A percentile compares a stretch with the other conserved stretches of the same genome.
phyloP scores from a whole-genome alignment of 2,888 invertebrate species.

The Philereme vetulata region DNA sequence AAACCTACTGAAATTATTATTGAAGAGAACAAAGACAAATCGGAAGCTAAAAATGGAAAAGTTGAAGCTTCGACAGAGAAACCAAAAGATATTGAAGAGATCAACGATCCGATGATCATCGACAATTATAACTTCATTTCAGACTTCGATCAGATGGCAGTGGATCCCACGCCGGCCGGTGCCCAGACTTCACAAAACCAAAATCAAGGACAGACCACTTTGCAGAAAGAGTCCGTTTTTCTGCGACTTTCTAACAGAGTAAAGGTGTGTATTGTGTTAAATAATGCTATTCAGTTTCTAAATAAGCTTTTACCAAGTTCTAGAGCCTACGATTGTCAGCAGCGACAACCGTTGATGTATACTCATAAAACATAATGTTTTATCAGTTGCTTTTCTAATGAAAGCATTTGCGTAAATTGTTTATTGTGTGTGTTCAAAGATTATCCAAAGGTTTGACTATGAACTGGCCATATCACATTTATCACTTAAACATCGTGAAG shows the following conservation, averaged over 20 bases:
- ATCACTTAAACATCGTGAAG: too few species aligned
- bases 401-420: too few species aligned
- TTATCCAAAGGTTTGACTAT: too few species aligned
- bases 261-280: constrained; percentile 84
- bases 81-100: constrained; percentile 68
- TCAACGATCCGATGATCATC: constrained; percentile 64
- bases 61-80: constrained; percentile 56
- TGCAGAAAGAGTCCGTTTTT: constrained; percentile 97
- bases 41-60: constrained; percentile 62
- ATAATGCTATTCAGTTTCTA: constrained; percentile 1
- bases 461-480: too few species aligned
- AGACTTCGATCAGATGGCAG: constrained; percentile 81
- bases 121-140: constrained; percentile 80
- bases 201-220: constrained; percentile 63
- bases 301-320: too few species aligned
- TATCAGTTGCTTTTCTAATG: too few species aligned
- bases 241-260: constrained; percentile 97
- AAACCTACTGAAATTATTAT: constrained; percentile 50
- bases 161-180: constrained; percentile 72
- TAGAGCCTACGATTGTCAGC: too few species aligned
- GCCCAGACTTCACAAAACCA: constrained; percentile 54
- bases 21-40: constrained; percentile 59
- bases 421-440: too few species aligned
- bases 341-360: too few species aligned
- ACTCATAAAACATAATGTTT: too few species aligned